Base-by-base conservation (phyloP, 1,140 invertebrate genomes). In the Phymastichus coffea region DNA sequence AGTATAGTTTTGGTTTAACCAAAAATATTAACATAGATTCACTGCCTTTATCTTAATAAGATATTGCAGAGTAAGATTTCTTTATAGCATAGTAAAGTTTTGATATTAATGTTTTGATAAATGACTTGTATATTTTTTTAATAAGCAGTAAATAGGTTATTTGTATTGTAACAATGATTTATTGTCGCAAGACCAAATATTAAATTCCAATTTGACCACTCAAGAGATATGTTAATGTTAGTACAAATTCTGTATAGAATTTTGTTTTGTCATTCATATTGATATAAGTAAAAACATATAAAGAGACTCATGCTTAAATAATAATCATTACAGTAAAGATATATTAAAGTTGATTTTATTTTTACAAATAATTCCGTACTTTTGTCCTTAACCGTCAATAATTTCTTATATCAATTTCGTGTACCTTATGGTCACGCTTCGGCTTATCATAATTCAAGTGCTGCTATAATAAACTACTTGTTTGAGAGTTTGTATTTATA, bases 141-240 rank as follows among this genome's bases (percentile, higher is more conserved):
- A 59, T 52, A 59, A 59, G 15, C 46, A 9, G 37, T 25, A 49
- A 63, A 38, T 44, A 44, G 47, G 10, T 48, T 22, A 40, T 8
- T 52, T 43, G 40, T 58, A 48, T 37, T 49, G 52, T 52, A 59
- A 59, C 47, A 67, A 65, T 65, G 48, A 64, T 64, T 72, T 73
- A 72, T 73, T 72, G 67, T 73, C 71, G 72, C 63, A 60, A 65
- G 63, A 72, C 68, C 68, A 70, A 73, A 68, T 44, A 49, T 66
- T 61, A 57, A 48, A 64, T 61, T 66, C 41, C 63, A 40, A 47
- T 35, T 61, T 56, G 63, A 38, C 44, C 59, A 61, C 51, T 64
- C 30, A 35, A 63, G 57, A 66, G 38, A 68, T 56, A 57, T 57
- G 53, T 59, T 41, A 54, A 65, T 70, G n/a, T n/a, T n/a, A n/a